Evolutionary conservation across 1,140 invertebrate genomes (phyloP).

Genomic region (Drosophila setifemur): DNA sequence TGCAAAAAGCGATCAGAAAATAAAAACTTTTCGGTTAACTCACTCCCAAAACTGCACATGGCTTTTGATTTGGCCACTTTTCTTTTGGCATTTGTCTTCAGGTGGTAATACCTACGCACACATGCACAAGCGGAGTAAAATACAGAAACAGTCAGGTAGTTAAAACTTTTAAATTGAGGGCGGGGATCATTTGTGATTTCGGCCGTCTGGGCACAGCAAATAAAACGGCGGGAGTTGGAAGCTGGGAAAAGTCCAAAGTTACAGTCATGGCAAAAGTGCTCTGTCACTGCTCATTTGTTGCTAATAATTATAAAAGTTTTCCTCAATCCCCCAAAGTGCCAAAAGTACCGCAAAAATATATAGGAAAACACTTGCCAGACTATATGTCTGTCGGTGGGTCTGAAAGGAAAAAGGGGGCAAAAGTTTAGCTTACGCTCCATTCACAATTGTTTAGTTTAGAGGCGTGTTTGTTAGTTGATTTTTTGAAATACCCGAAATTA

Average conservation of each 20-base stretch:
- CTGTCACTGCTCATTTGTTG: conserved; percentile 80
- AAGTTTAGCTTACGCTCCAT: conserved; percentile 42
- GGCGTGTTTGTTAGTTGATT: conserved; percentile 41
- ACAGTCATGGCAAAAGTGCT: conserved; percentile 62
- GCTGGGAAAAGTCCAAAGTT: conserved; percentile 39
- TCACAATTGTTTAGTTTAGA: conserved; percentile 65
- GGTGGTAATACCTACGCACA: conserved; percentile 17
- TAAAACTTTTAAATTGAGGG: conserved; percentile 78
- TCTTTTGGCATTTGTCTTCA: conserved; percentile 44
- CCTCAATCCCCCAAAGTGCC: conserved; percentile 55
- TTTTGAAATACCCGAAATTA: conserved; percentile 24
- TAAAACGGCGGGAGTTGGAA: conserved; percentile 10
- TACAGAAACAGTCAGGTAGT: conserved; percentile 62
- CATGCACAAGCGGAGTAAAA: background rate
- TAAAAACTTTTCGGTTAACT: conserved; percentile 47
- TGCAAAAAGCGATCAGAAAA: conserved; percentile 41
- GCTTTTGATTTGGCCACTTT: conserved; percentile 59
- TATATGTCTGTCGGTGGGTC: conserved; percentile 19
- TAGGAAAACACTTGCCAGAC: conserved; percentile 38
- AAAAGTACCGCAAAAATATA: conserved; percentile 46
- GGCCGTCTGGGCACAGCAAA: conserved; percentile 34
- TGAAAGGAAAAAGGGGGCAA: conserved; percentile 6
- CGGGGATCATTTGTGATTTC: conserved; percentile 69
- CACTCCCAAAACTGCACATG: conserved; percentile 33
- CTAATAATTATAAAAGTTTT: conserved; percentile 80